These are phyloP conservation scores for Tetramorium bicarinatum DNA, from an alignment of 2,888 invertebrate species.

Conservation along the genomic window DNA sequence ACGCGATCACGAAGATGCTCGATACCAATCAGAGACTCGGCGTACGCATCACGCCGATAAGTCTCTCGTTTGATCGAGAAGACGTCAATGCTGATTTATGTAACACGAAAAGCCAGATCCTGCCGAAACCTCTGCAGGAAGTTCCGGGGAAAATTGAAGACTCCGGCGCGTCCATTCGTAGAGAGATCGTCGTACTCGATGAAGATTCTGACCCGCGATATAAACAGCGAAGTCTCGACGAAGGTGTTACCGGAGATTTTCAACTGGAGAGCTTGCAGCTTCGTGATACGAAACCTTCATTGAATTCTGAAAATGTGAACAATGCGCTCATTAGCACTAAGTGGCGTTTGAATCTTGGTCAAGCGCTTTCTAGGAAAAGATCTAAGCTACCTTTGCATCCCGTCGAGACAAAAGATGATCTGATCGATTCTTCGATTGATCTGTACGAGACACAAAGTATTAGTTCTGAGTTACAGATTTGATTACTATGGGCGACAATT, in stretches of 20 bases:
- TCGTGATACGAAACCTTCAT: slow-evolving; percentile 54
- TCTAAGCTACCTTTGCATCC: slow-evolving; percentile 62
- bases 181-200: slow-evolving; percentile 73
- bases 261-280: slow-evolving; percentile 73
- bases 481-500: slow-evolving; percentile 71
- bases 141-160: slow-evolving; percentile 71
- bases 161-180: slow-evolving; percentile 63
- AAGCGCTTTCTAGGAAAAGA: slow-evolving; percentile 65
- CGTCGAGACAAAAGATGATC: slow-evolving; percentile 26
- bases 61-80: slow-evolving; percentile 71
- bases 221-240: slow-evolving; percentile 65
- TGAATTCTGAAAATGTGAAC: slow-evolving; percentile 67
- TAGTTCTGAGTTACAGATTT: slow-evolving; percentile 62
- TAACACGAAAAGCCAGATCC: slow-evolving; percentile 65
- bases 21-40: slow-evolving; percentile 81
- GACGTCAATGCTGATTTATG: slow-evolving; percentile 44
- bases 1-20: slow-evolving; percentile 81
- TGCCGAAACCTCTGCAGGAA: slow-evolving; percentile 68
- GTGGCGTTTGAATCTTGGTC: slow-evolving; percentile 79
- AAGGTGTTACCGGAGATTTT: slow-evolving; percentile 68
- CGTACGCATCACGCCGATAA: slow-evolving; percentile 79
- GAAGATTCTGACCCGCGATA: slow-evolving; percentile 76
- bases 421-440: slow-evolving; percentile 26
- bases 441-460: slow-evolving; percentile 31
- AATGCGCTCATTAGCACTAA: slow-evolving; percentile 76